Conservation (phyloP, 2,797 vertebrate genomes). For the Ispidina picta region DNA sequence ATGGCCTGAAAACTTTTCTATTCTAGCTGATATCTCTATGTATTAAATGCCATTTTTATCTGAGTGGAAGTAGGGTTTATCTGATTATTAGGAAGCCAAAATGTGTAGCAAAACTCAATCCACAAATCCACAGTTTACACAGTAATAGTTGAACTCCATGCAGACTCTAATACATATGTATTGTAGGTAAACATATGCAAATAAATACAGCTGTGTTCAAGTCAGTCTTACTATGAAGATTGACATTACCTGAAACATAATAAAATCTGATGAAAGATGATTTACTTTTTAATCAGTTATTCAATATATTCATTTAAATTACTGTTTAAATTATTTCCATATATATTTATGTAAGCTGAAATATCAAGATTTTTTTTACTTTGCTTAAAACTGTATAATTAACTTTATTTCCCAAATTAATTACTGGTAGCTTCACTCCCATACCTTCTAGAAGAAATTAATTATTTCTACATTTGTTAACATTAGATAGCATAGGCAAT, state of each 20-base stretch:
- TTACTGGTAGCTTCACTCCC: not conserved
- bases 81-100: slow-evolving; percentile 10
- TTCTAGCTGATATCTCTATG: not conserved
- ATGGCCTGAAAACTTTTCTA: not conserved
- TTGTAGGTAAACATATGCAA: not conserved
- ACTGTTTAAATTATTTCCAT: too few species aligned
- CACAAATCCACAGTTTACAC: not conserved
- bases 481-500: not conserved
- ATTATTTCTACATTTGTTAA: not conserved
- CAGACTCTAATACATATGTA: not conserved
- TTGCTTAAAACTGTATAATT: not conserved
- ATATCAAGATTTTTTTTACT: not conserved
- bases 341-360: not conserved
- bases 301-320: too few species aligned
- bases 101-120: not conserved
- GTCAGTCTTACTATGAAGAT: not conserved
- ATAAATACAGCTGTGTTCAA: not conserved
- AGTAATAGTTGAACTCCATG: not conserved
- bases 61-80: not conserved
- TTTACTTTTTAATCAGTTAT: too few species aligned
- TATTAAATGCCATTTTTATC: not conserved
- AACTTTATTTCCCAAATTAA: not conserved
- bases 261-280: not conserved
- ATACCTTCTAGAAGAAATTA: not conserved
- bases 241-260: not conserved